Conservation (phyloP, 2,888 invertebrate genomes). For the Xylota segnis region DNA sequence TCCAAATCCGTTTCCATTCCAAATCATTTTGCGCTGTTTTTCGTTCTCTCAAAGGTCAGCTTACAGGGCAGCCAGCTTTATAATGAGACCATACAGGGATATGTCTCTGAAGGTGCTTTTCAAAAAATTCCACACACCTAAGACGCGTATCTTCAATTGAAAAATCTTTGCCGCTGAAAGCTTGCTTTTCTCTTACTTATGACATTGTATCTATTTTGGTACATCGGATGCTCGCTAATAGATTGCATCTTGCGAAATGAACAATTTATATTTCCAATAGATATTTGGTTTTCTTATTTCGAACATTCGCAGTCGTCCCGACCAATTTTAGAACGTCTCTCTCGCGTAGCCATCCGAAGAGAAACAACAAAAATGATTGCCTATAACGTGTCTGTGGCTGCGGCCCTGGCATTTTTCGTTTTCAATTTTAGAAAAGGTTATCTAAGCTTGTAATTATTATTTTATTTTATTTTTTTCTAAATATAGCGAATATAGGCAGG, state of each 20-base stretch:
- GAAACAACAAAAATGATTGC: neutral
- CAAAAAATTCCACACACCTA: no score
- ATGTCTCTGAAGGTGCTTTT: no score
- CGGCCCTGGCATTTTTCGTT: neutral
- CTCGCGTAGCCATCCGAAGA: neutral
- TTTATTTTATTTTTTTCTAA: neutral
- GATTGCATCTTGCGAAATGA: neutral
- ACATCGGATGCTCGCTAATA: neutral
- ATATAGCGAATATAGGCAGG: neutral
- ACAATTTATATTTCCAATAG: slow-evolving; percentile 34
- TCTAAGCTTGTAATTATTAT: neutral
- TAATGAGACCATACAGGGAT: no score
- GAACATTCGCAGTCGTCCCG: neutral
- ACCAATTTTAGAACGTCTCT: slow-evolving; percentile 16
- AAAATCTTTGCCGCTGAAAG: no score
- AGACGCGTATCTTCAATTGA: no score
- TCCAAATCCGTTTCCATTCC: no score
- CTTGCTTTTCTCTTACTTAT: neutral
- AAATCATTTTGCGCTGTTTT: no score
- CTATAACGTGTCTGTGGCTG: neutral
- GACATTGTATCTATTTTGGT: slow-evolving; percentile 29
- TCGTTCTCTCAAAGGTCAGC: no score
- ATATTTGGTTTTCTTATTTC: neutral
- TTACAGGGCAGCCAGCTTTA: no score
- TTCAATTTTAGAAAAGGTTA: neutral